Base-by-base conservation (phyloP, 2,888 invertebrate species). In the Cryptocephalus moraei region DNA sequence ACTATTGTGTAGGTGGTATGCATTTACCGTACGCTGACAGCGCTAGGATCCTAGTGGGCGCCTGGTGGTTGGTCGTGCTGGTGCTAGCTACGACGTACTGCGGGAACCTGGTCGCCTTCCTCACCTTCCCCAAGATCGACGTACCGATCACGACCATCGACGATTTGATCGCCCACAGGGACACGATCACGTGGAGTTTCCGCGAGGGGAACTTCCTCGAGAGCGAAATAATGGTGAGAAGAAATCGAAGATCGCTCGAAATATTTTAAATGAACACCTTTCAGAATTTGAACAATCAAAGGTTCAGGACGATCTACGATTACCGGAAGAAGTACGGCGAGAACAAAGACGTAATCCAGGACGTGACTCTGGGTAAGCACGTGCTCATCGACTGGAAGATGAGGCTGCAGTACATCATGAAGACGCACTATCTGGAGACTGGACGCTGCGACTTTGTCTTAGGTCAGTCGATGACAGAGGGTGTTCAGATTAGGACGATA, bases 21-120 rank as follows among this genome's bases (percentile, higher is more conserved):
- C 84, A 88, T 62, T 73, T 92, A 33, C 93, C 93, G 0, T 76
- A 80, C 45, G 87, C 90, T 0, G 88, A 91, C 64, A 91, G 91
- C 58, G 91, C 90, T 2, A 80, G 93, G 8, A 68, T 92, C 8
- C 77, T 93, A 3, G 81, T 93, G 0, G 91, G 90, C 0, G 82
- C 88, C 1, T 94, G 93, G 93, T 93, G 93, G 93, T 68, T 93
- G 42, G 88, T 90, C 1, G 91, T 92, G 0, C 75, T 92, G 51
- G 86, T 93, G 0, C 77, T 92, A 13, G 87, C 92, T 0, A 92
- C 92, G 12, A 91, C 91, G 0, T 94, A 93, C 66, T 91, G 91
- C 46, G 93, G 93, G 2, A 92, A 91, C 70, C 75, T 94, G 56
- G 92, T 93, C 0, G 92, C 93, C 0, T 92, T 92, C 67, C 76